Conservation (phyloP, 2,888 invertebrate species). For the Drosophila emarginata region DNA sequence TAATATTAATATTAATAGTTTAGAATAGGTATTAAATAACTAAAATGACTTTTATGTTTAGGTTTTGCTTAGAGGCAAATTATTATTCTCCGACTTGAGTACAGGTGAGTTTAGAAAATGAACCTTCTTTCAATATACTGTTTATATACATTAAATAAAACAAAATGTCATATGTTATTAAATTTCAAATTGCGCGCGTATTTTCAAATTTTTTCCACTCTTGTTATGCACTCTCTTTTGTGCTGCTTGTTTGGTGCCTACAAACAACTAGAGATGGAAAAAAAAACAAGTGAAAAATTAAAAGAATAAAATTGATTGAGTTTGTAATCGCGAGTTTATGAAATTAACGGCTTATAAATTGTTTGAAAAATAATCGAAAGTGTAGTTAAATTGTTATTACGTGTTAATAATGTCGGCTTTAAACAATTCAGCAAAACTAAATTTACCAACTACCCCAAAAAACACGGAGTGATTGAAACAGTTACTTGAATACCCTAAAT, state of each 20-base stretch:
- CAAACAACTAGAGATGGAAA: conserved; percentile 19
- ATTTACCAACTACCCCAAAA: too few relatives aligned
- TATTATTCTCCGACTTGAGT: not conserved
- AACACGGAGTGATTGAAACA: too few relatives aligned
- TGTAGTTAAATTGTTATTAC: too few relatives aligned
- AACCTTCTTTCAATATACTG: not conserved
- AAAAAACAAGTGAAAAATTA: not conserved
- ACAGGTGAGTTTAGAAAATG: conserved; percentile 29
- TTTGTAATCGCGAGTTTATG: too few relatives aligned
- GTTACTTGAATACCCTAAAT: not conserved
- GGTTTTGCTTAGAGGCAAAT: not conserved
- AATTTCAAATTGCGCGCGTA: conserved; percentile 20
- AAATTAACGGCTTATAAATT: too few relatives aligned
- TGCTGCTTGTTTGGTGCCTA: conserved; percentile 36
- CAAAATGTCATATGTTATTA: conserved; percentile 28
- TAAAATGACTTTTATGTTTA: not conserved
- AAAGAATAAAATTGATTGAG: not conserved
- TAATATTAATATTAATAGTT: too few relatives aligned
- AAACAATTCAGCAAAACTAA: too few relatives aligned
- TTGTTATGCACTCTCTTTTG: conserved; percentile 30
- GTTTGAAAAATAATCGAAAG: too few relatives aligned
- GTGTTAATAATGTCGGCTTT: too few relatives aligned
- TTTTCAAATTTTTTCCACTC: conserved; percentile 10
- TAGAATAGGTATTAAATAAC: too few relatives aligned
- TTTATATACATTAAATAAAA: too few relatives aligned